These are phyloP conservation scores for Scelioninae gen. 2 DNA, from an alignment of 2,888 invertebrate species.

Conservation along the genomic window DNA sequence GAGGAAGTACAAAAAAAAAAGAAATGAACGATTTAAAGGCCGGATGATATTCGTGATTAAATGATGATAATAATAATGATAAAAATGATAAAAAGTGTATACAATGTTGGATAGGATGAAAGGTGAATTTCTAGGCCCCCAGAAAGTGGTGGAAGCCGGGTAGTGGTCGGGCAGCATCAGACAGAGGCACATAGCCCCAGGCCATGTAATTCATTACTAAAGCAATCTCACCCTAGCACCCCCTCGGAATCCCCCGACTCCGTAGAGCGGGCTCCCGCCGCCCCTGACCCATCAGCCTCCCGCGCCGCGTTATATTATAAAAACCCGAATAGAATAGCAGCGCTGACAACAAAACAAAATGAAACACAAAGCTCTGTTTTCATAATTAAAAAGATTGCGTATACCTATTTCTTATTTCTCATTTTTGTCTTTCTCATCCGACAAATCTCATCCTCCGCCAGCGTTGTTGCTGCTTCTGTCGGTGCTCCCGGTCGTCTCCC, in stretches of 20 bases:
- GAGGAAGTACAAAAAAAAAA: too few relatives aligned
- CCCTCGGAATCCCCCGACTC: conserved; percentile 61
- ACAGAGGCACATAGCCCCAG: conserved; percentile 72
- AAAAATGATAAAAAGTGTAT: conserved; percentile 55
- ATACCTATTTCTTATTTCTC: conserved; percentile 65
- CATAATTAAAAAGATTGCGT: conserved; percentile 76
- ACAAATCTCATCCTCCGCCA: conserved; percentile 53
- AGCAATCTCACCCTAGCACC: conserved; percentile 64
- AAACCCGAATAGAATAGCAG: conserved; percentile 73
- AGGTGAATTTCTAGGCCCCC: conserved; percentile 57
- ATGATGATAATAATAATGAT: conserved; percentile 50
- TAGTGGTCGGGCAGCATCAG: conserved; percentile 68
- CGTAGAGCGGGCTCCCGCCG: conserved; percentile 61
- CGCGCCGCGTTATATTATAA: conserved; percentile 71
- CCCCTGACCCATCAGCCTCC: conserved; percentile 70
- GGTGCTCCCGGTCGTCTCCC: conserved; percentile 43
- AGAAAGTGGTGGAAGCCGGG: conserved; percentile 54
- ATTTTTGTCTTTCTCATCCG: conserved; percentile 59
- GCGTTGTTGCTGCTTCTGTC: conserved; percentile 36
- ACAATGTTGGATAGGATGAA: conserved; percentile 56
- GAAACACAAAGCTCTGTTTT: conserved; percentile 75
- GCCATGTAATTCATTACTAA: conserved; percentile 74
- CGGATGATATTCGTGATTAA: conserved; percentile 36
- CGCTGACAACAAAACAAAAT: conserved; percentile 75
- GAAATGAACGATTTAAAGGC: conserved; percentile 7